Base-by-base conservation (phyloP, 2,888 invertebrate genomes). In the Cheilosia scutellata region DNA sequence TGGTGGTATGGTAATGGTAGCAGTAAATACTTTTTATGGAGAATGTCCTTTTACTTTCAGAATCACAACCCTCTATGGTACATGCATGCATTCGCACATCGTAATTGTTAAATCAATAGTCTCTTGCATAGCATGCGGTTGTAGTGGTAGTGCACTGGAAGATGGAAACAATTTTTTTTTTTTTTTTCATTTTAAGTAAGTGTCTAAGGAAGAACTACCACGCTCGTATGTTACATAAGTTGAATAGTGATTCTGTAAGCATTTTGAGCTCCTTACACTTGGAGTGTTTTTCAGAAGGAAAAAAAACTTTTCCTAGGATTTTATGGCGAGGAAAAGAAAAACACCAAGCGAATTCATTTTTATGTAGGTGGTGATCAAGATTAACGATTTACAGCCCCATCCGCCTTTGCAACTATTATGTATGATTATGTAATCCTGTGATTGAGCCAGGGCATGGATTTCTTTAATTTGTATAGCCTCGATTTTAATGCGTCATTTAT, bases 91-190 rank as follows among this genome's bases (percentile, higher is more conserved):
- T 31, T 51, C 37, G 40, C 65, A 58, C 74, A 51, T 65, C 63
- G 79, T 63, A 79, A 84, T 80, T 84, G 83, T 70, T 79, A 84
- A 84, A 84, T 84, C 83, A 79, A 79, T 84, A 84, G 63, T 70
- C 31, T 58, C 44, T 65, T 84, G 79, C 79, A 83, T 78, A 11
- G 60, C 60, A 47, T 51, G 55, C 55, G 51, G 58, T 65, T 13
- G 37, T 25, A 20, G 44, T 60, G 66, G n/a, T 58, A 58, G 49
- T 77, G 47, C 51, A 60, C 31, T 55, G 55, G 37, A 4, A 27
- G 51, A 7, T 44, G 29, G 7, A 9, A 44, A 60, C 25, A 37
- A 20, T 37, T 57, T 25, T 25, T 29, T 40, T 37, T 11, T 49
- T 7, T 47, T 37, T 29, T 20, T 31, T 62, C 16, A 49, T 58